phyloP scores from a whole-genome alignment of 2,888 invertebrate species.

The Polymixis lichenea region DNA sequence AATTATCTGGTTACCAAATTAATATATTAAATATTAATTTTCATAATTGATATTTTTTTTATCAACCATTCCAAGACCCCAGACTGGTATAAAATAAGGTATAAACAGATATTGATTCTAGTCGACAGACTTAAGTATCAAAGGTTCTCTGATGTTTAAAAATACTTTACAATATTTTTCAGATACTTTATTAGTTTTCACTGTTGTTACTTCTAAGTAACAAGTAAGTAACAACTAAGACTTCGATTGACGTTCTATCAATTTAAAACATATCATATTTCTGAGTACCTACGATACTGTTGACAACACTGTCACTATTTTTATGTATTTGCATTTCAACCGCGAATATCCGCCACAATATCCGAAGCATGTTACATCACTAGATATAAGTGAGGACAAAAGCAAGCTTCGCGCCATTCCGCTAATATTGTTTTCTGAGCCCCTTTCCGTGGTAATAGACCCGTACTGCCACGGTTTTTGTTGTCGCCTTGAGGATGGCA shows the following conservation, averaged over 20 bases:
- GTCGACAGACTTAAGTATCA: background rate
- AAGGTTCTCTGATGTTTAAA: background rate
- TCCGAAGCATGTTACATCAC: constrained; percentile 26
- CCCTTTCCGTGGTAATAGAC: constrained; percentile 43
- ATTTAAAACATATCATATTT: background rate
- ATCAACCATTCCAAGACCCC: background rate
- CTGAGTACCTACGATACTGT: background rate
- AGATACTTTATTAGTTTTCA: background rate
- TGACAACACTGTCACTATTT: background rate
- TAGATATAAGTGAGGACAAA: constrained; percentile 40
- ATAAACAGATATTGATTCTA: background rate
- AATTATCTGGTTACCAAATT: background rate
- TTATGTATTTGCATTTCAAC: background rate
- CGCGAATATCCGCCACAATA: constrained; percentile 4
- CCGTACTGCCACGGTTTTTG: constrained; percentile 40
- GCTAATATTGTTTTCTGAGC: constrained; percentile 57
- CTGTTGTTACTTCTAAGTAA: background rate
- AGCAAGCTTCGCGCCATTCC: constrained; percentile 35
- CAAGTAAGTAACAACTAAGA: too few species aligned
- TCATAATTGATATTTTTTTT: too few species aligned
- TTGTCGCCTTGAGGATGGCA: constrained; percentile 1
- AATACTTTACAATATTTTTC: background rate
- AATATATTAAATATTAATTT: too few species aligned
- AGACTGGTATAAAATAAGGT: background rate
- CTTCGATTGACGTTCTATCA: background rate